A percentile compares a stretch with the other conserved stretches of the same genome.
These are phyloP conservation scores for Gymnorhina tibicen DNA, from an alignment of 2,113 vertebrate genomes.

Conservation along the genomic window DNA sequence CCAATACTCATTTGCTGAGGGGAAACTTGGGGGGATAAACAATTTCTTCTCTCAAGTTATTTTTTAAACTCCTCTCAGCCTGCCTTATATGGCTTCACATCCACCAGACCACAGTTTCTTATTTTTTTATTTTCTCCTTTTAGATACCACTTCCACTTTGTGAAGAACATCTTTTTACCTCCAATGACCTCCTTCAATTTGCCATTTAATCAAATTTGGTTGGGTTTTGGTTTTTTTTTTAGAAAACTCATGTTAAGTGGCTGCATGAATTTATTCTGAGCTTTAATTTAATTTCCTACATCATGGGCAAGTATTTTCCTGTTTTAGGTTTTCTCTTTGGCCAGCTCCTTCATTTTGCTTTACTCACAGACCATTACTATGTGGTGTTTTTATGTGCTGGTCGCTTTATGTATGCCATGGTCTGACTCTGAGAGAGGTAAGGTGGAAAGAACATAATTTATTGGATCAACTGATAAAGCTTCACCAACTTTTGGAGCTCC, in stretches of 20 bases:
- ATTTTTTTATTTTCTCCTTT: background rate
- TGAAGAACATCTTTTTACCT: background rate
- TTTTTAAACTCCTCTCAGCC: background rate
- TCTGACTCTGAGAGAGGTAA: background rate
- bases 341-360: background rate
- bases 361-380: background rate
- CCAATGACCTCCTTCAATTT: background rate
- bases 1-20: background rate
- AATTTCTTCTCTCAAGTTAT: background rate
- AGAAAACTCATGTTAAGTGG: background rate
- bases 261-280: background rate
- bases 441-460: background rate
- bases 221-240: background rate
- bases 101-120: background rate
- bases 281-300: background rate
- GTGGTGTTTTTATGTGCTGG: background rate
- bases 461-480: background rate
- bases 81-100: background rate
- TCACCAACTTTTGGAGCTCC: background rate
- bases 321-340: background rate
- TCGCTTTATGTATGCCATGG: fast-evolving
- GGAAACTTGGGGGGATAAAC: background rate
- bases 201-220: background rate
- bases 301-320: background rate
- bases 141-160: background rate